Percentiles rank a stretch among this genome's conserved stretches.
These are phyloP conservation scores for Sphinx pinastri DNA, from an alignment of 2,888 invertebrate species.

Conservation along the genomic window DNA sequence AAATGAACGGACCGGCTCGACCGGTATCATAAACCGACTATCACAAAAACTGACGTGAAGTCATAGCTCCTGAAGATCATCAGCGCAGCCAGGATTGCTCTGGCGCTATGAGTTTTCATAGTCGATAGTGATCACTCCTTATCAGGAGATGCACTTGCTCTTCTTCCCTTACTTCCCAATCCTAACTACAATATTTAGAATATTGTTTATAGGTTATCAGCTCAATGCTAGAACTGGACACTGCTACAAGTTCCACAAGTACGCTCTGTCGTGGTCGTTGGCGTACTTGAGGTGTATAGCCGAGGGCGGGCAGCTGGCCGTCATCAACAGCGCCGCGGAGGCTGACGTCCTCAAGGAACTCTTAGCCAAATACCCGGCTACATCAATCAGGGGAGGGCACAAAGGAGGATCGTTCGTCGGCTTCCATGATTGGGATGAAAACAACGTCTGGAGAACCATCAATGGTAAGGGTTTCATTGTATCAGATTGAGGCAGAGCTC, in stretches of 20 bases:
- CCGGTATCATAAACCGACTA: too few species aligned
- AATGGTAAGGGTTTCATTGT: not conserved
- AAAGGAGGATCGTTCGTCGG: not conserved
- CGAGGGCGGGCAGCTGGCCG: constrained; percentile 1
- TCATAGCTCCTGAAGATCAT: too few species aligned
- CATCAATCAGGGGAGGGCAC: not conserved
- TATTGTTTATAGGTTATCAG: not conserved
- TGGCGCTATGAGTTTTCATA: too few species aligned
- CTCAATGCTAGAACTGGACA: not conserved
- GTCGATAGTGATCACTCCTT: too few species aligned
- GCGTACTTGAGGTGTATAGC: constrained; percentile 1
- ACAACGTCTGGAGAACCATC: not conserved
- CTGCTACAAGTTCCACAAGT: constrained; percentile 9
- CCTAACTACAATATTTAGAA: too few species aligned
- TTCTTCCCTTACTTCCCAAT: too few species aligned
- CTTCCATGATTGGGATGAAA: not conserved
- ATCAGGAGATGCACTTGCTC: too few species aligned
- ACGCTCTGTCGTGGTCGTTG: not conserved
- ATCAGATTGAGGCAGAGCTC: too few species aligned
- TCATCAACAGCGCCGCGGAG: not conserved
- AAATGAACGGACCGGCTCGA: too few species aligned
- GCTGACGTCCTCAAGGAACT: not conserved
- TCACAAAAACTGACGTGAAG: too few species aligned
- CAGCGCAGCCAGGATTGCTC: too few species aligned
- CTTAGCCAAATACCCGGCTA: not conserved